Conservation (phyloP, 53 echinoderm and acorn worm genomes). For the Glandiceps talaboti region DNA sequence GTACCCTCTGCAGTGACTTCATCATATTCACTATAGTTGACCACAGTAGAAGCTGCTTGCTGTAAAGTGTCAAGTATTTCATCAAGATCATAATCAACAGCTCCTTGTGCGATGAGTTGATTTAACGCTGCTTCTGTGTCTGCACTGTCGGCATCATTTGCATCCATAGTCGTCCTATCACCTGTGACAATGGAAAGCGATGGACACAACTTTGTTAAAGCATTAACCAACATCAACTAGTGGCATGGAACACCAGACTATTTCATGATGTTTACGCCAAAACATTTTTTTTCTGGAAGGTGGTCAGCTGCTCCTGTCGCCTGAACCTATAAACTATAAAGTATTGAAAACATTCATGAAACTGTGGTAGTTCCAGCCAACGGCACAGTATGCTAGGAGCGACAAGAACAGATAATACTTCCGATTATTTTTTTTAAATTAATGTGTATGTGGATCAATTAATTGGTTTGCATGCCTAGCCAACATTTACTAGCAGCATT, state of each 20-base stretch:
- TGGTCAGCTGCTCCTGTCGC: too few relatives aligned
- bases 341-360: too few relatives aligned
- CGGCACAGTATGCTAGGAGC: too few relatives aligned
- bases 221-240: neutral
- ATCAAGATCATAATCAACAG: neutral
- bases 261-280: neutral
- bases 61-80: neutral
- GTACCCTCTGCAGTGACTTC: neutral
- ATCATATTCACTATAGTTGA: neutral
- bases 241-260: neutral
- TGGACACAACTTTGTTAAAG: neutral
- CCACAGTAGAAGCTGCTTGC: neutral
- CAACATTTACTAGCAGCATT: too few relatives aligned
- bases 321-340: too few relatives aligned
- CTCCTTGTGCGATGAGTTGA: neutral
- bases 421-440: too few relatives aligned
- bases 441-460: too few relatives aligned
- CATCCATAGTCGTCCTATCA: neutral
- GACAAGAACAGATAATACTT: too few relatives aligned
- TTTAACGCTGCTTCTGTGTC: neutral
- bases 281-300: too few relatives aligned
- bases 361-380: too few relatives aligned
- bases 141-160: neutral
- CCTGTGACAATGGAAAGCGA: neutral
- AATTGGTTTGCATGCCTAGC: too few relatives aligned